phyloP scores from a whole-genome alignment of 2,888 invertebrate genomes.

The Stenurella melanura region DNA sequence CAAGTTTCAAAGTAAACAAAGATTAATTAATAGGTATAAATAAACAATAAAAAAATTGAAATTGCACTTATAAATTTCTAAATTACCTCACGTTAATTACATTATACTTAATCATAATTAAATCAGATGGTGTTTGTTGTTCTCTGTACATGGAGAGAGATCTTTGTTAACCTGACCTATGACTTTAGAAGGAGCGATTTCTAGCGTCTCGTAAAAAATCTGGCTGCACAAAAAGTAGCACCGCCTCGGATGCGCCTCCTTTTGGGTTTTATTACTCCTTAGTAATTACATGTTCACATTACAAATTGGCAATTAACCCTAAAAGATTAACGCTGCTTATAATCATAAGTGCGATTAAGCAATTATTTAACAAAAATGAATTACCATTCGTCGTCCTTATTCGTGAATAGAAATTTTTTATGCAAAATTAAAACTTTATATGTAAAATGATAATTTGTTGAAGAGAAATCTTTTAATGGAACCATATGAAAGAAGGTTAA shows the following conservation, averaged over 20 bases:
- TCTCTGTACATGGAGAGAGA: slow-evolving; percentile 28
- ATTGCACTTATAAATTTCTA: slow-evolving; percentile 10
- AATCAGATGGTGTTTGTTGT: slow-evolving; percentile 11
- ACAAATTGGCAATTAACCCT: background rate
- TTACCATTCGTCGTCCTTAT: background rate
- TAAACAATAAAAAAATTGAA: slow-evolving; percentile 2
- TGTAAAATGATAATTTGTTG: background rate
- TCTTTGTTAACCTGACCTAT: slow-evolving; percentile 12
- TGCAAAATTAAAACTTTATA: background rate
- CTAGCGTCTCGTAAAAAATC: background rate
- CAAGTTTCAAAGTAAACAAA: background rate
- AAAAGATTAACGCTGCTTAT: background rate
- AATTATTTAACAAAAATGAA: background rate
- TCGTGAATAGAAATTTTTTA: background rate
- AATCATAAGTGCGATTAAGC: background rate
- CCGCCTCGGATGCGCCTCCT: background rate
- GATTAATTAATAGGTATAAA: slow-evolving; percentile 21
- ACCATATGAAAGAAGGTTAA: background rate
- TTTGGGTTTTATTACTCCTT: background rate
- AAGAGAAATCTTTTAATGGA: background rate
- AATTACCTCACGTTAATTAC: slow-evolving; percentile 19
- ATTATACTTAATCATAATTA: slow-evolving; percentile 24
- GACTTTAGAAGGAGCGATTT: slow-evolving; percentile 14
- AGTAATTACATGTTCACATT: slow-evolving; percentile 1
- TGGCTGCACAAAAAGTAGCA: background rate